These are phyloP conservation scores for Ciconia boyciana DNA, from an alignment of 2,113 vertebrate genomes.

Conservation along the genomic window DNA sequence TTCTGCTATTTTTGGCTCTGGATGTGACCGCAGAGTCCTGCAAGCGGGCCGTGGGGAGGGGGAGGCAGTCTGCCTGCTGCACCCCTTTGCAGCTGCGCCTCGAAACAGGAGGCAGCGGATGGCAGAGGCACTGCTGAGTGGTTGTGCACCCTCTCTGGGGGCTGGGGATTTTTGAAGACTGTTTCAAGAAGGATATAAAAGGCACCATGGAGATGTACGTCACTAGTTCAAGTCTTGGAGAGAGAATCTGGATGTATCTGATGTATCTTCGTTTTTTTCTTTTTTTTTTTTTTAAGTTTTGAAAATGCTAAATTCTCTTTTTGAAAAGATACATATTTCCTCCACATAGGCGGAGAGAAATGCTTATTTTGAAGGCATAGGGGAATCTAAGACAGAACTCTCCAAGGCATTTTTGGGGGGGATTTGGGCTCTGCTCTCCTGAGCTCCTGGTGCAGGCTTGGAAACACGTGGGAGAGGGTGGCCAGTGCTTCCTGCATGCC, in stretches of 20 bases:
- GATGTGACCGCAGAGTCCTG: not conserved
- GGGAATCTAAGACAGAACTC: not conserved
- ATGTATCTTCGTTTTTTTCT: not conserved
- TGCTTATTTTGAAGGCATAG: not conserved
- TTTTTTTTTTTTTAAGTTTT: not conserved
- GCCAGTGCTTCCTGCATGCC: not conserved
- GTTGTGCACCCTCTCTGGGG: rapidly evolving
- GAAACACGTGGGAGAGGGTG: not conserved
- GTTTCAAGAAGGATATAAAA: not conserved
- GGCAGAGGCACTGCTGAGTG: not conserved
- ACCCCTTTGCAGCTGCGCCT: not conserved
- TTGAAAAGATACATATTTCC: not conserved
- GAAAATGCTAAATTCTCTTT: not conserved
- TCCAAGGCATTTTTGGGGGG: not conserved
- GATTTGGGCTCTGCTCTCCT: not conserved
- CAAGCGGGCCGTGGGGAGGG: not conserved
- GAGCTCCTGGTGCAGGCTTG: not conserved
- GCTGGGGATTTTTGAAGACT: not conserved
- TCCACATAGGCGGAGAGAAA: rapidly evolving
- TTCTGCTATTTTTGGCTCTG: not conserved
- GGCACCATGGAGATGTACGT: not conserved
- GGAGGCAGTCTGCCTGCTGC: not conserved
- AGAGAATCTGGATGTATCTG: not conserved
- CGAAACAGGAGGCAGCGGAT: not conserved
- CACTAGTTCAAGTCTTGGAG: not conserved